Evolutionary conservation across 2,888 invertebrate genomes (phyloP), one percentile per base, ranked within the genome.

Genomic region (Latrodectus hesperus): DNA sequence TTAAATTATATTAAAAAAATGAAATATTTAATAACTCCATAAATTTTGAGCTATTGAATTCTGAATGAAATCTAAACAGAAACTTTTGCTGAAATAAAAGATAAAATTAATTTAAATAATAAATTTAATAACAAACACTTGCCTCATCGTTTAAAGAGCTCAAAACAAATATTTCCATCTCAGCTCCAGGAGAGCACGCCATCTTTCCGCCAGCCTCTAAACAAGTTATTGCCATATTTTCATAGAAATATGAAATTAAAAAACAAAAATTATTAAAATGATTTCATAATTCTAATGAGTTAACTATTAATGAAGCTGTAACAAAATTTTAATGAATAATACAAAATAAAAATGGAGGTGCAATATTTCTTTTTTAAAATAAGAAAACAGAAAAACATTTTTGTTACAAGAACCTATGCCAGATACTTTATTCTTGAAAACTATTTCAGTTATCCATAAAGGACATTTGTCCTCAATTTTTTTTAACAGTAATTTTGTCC

Each of bases 111-210:
- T 51, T 38, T 16, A 67, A n/a, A 76, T 17, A 65, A 60, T 16
- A 55, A 55, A 78, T 9, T 71, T 60, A 4, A 49, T 72, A n/a
- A 11, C 3, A 53, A 79, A 79, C 76, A 52, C 86, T 82, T 81
- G 72, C 86, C 86, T 87, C 74, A 75, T 68, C 81, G 76, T 87
- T 81, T 81, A 72, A 81, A 87, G 72, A 81, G 77, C 73, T 67
- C 75, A 87, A 87, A 72, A 87, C 86, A 87, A 87, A 87, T 81
- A 87, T 72, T 81, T 81, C 86, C 86, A 87, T 87, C 81, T 87
- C 76, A 67, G 55, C 67, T 82, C 77, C 68, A 76, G 76, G 68
- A 87, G 77, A 87, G 86, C 86, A 87, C 86, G 86, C 86, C 86
- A 87, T 87, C 86, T 87, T 87, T 87, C 86, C 81, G 86, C 81